Evolutionary conservation across 2,113 vertebrate species (phyloP).

Genomic region (Triplophysa dalaica): DNA sequence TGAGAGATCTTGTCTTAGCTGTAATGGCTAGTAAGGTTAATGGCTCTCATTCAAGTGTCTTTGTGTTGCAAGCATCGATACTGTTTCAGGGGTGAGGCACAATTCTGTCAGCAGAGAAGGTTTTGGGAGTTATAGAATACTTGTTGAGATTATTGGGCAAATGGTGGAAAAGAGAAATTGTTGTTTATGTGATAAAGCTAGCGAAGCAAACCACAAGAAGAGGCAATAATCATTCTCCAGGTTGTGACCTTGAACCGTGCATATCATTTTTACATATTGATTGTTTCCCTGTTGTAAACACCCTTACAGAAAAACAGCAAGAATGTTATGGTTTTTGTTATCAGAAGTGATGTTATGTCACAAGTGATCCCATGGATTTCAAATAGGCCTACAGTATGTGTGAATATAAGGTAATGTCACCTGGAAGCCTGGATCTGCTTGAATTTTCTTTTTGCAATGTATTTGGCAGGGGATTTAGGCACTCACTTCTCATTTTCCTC

Average conservation of each 20-base stretch:
- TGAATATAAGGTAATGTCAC: not conserved
- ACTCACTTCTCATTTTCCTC: not conserved
- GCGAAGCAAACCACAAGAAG: no score
- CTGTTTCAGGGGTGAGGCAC: not conserved
- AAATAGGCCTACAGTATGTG: no score
- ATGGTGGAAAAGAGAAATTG: not conserved
- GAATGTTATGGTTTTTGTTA: no score
- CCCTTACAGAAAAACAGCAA: no score
- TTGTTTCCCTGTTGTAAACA: no score
- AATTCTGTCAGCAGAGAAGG: not conserved
- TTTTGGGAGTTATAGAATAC: not conserved
- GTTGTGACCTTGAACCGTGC: not conserved
- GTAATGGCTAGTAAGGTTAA: not conserved
- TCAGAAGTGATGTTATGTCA: no score
- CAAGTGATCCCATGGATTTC: no score
- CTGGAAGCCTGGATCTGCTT: not conserved
- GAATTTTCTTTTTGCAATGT: not conserved
- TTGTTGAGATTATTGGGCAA: not conserved
- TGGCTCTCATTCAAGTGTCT: not conserved
- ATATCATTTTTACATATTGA: not conserved
- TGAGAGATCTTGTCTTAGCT: slow-evolving; percentile 2
- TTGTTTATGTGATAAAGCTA: not conserved
- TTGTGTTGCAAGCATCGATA: not conserved
- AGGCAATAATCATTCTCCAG: not conserved
- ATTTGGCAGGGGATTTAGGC: not conserved